Percentiles rank a stretch among this genome's conserved stretches.
Evolutionary conservation across 2,797 vertebrate species (phyloP).

Genomic region (Mallotus villosus): DNA sequence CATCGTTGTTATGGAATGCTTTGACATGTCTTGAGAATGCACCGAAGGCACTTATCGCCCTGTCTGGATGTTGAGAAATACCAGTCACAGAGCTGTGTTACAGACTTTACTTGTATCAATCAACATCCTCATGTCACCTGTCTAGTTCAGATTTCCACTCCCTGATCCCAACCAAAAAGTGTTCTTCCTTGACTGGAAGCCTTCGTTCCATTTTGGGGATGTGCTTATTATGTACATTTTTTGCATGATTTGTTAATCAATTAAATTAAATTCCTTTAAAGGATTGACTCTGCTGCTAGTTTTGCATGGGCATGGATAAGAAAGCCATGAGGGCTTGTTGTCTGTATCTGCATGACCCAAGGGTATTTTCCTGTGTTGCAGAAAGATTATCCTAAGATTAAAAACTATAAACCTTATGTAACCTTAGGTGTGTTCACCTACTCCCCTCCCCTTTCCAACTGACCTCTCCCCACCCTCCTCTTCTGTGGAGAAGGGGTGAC

Average conservation of each 20-base stretch:
- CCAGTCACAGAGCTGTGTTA: slow-evolving; percentile 42
- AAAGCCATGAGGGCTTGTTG: neutral
- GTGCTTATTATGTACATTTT: neutral
- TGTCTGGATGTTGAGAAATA: slow-evolving; percentile 56
- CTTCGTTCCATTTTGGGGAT: neutral
- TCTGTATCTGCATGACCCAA: slow-evolving; percentile 1
- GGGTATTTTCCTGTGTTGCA: slow-evolving; percentile 25
- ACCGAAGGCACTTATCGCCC: slow-evolving; percentile 40
- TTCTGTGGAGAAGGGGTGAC: slow-evolving; percentile 35
- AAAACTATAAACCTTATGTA: slow-evolving; percentile 12
- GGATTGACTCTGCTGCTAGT: neutral
- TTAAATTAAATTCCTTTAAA: neutral
- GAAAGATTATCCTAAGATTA: slow-evolving; percentile 5
- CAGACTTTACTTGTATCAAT: slow-evolving; percentile 26
- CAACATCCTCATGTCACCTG: slow-evolving; percentile 27
- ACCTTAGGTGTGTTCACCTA: neutral
- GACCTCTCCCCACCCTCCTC: neutral
- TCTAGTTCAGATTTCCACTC: slow-evolving; percentile 7
- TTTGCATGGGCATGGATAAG: slow-evolving; percentile 2
- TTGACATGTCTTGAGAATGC: slow-evolving; percentile 38
- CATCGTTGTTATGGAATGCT: slow-evolving; percentile 43
- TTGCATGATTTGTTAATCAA: neutral
- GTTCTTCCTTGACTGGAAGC: neutral
- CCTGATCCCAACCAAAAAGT: neutral
- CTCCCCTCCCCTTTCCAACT: slow-evolving; percentile 3